Evolutionary conservation across 2,797 vertebrate species (phyloP).

Genomic region (Rachycentron canadum): DNA sequence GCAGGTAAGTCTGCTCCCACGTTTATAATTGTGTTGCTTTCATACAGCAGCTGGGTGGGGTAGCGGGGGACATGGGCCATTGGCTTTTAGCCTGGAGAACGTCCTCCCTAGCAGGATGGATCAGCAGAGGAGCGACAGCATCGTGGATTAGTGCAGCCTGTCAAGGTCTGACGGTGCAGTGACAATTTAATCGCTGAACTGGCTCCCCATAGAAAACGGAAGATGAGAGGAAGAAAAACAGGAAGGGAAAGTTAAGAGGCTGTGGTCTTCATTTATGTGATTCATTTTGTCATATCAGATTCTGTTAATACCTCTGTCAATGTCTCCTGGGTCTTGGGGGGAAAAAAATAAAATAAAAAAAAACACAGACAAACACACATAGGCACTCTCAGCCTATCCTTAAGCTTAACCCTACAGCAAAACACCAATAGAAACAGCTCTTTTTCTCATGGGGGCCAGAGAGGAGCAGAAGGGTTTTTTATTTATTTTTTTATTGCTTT

Average conservation of each 20-base stretch:
- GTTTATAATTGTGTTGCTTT: constrained; percentile 64
- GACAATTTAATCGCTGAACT: constrained; percentile 85
- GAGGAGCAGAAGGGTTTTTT: background rate
- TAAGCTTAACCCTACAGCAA: constrained; percentile 51
- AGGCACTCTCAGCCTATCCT: constrained; percentile 43
- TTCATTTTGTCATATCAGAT: constrained; percentile 83
- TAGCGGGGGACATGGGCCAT: constrained; percentile 73
- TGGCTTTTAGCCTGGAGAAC: constrained; percentile 76
- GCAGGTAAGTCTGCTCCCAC: constrained; percentile 63
- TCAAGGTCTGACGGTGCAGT: constrained; percentile 81
- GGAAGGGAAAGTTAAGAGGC: constrained; percentile 66
- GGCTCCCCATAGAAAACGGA: constrained; percentile 68
- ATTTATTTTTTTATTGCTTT: constrained; percentile 37
- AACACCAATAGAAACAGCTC: constrained; percentile 44
- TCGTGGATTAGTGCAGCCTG: constrained; percentile 84
- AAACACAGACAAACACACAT: constrained; percentile 46
- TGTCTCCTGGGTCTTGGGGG: constrained; percentile 55
- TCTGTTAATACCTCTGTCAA: constrained; percentile 77
- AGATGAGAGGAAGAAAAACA: constrained; percentile 64
- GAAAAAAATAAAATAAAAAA: background rate
- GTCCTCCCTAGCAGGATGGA: constrained; percentile 74
- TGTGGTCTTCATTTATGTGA: constrained; percentile 82
- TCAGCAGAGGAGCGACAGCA: constrained; percentile 73
- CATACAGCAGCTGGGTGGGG: constrained; percentile 52
- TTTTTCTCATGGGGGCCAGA: constrained; percentile 34